Evolutionary conservation across 2,113 vertebrate species (phyloP).

Genomic region (Cyprinodon tularosa): DNA sequence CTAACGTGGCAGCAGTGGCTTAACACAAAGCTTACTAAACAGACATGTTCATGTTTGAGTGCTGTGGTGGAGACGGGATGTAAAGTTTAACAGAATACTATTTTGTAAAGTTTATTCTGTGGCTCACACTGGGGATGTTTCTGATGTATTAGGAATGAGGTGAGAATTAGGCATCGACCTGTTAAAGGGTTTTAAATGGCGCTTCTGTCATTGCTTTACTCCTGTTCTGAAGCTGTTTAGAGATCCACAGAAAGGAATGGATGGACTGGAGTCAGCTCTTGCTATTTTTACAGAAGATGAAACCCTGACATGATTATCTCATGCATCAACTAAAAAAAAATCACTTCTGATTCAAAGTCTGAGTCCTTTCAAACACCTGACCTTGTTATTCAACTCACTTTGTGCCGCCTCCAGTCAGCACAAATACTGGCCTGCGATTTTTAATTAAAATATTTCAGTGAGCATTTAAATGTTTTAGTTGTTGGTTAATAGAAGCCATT

Average conservation of each 20-base stretch:
- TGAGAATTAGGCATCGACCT: background rate
- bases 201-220: too few species aligned
- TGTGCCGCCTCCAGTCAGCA: conserved; percentile 16
- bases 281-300: conserved; percentile 38
- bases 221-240: too few species aligned
- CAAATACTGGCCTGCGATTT: conserved; percentile 25
- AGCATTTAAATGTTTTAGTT: conserved; percentile 22
- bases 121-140: conserved; percentile 16
- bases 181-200: background rate
- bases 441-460: conserved; percentile 41
- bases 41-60: conserved; percentile 42
- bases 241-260: background rate
- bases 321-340: conserved; percentile 18
- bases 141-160: background rate
- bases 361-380: conserved; percentile 24
- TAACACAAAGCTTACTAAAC: conserved; percentile 32
- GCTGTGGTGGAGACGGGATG: conserved; percentile 44
- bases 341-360: conserved; percentile 20
- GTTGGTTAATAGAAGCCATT: conserved; percentile 43
- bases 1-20: conserved; percentile 26
- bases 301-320: conserved; percentile 38
- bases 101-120: conserved; percentile 30
- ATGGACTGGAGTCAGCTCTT: conserved; percentile 7
- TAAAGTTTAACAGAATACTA: conserved; percentile 48
- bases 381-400: conserved; percentile 13